These are phyloP conservation scores for Grallaria varia DNA, from an alignment of 2,113 vertebrate genomes.

Conservation along the genomic window DNA sequence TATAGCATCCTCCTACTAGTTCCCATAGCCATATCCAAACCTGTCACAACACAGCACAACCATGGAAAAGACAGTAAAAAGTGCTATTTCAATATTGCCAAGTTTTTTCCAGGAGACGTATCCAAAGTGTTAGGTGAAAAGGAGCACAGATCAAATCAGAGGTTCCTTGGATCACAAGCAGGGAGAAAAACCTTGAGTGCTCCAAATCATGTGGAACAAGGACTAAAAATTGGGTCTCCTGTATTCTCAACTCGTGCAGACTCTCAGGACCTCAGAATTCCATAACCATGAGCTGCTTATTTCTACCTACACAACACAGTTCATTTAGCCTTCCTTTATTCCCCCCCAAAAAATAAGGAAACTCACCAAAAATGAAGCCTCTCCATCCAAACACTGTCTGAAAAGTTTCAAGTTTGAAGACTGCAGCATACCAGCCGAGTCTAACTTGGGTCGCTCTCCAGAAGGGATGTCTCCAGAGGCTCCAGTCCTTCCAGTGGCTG, in stretches of 20 bases:
- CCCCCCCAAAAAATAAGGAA: fast-evolving
- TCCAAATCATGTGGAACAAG: not conserved
- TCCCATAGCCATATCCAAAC: slow-evolving; percentile 8
- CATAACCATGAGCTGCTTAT: not conserved
- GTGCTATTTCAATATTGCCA: not conserved
- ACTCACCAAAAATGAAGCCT: not conserved
- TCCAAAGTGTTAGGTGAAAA: not conserved
- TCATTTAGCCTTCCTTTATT: not conserved
- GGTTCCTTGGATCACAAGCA: not conserved
- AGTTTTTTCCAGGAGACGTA: not conserved
- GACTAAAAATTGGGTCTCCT: not conserved
- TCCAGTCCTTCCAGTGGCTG: not conserved
- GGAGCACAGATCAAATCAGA: not conserved
- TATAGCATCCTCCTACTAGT: slow-evolving; percentile 10
- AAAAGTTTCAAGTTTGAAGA: not conserved
- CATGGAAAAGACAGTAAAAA: not conserved
- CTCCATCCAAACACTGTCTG: fast-evolving
- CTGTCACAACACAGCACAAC: not conserved
- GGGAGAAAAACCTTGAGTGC: not conserved
- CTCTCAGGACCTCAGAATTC: not conserved
- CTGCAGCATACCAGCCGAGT: not conserved
- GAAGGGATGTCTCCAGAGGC: not conserved
- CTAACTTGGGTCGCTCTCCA: not conserved
- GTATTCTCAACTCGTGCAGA: not conserved
- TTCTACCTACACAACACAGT: not conserved